Evolutionary conservation across 2,797 vertebrate species (phyloP).

Genomic region (Taeniopygia guttata): DNA sequence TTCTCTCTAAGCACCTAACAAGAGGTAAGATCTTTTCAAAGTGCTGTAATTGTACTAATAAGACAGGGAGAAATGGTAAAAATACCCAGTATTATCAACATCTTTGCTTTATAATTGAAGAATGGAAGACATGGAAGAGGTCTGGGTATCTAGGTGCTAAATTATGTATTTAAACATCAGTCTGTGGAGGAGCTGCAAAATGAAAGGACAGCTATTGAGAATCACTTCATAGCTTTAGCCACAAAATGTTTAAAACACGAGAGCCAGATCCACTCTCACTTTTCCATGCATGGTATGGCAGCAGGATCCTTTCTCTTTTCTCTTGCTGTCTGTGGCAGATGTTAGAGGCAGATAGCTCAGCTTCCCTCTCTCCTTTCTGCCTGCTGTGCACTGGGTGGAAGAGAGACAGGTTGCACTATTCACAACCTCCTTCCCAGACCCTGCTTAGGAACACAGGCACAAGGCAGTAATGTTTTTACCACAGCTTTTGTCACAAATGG

Average conservation of each 20-base stretch:
- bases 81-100: rapidly evolving
- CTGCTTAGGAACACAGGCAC: neutral
- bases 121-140: neutral
- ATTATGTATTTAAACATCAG: neutral
- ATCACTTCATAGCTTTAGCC: neutral
- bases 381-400: rapidly evolving
- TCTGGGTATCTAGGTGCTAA: neutral
- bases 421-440: neutral
- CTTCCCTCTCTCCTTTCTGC: neutral
- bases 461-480: neutral
- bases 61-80: neutral
- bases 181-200: neutral
- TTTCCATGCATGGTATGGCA: neutral
- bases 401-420: neutral
- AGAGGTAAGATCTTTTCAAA: neutral
- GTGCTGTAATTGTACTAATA: neutral
- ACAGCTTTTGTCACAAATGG: neutral
- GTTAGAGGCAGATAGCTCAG: neutral
- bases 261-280: neutral
- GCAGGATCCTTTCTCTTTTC: neutral
- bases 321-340: neutral
- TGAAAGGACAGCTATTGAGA: neutral
- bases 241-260: neutral
- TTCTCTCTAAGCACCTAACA: neutral
- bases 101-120: neutral